Conservation (phyloP, 2,888 invertebrate species). For the Tenthredo notha region DNA sequence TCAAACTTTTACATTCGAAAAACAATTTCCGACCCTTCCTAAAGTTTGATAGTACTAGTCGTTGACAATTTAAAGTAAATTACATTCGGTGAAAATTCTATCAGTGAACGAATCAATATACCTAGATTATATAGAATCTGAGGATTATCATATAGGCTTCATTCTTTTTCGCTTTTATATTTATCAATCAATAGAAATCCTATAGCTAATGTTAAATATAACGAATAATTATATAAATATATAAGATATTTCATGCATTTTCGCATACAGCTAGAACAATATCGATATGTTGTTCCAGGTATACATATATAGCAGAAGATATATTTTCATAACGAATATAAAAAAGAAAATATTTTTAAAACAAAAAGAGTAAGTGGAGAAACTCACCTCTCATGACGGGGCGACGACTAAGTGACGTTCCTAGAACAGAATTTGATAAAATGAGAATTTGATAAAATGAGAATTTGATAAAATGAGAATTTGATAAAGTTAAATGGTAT, state of each 20-base stretch:
- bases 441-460: background rate
- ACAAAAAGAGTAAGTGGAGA: background rate
- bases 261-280: background rate
- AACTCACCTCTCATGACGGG: constrained; percentile 50
- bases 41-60: background rate
- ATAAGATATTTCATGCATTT: too few species aligned
- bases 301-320: too few species aligned
- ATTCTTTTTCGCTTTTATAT: background rate
- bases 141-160: background rate
- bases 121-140: too few species aligned
- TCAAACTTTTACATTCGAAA: constrained; percentile 1
- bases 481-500: background rate
- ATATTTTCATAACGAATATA: too few species aligned
- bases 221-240: background rate
- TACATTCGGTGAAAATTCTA: background rate
- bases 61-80: constrained; percentile 16
- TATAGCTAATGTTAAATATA: background rate
- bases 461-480: constrained; percentile 8
- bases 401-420: constrained; percentile 40
- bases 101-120: background rate
- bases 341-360: background rate
- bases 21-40: background rate
- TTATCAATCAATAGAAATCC: background rate
- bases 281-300: background rate
- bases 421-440: constrained; percentile 35